A percentile compares a stretch with the other conserved stretches of the same genome.
phyloP scores from a whole-genome alignment of 2,113 vertebrate species.

The Ptilorrhoa leucosticta region DNA sequence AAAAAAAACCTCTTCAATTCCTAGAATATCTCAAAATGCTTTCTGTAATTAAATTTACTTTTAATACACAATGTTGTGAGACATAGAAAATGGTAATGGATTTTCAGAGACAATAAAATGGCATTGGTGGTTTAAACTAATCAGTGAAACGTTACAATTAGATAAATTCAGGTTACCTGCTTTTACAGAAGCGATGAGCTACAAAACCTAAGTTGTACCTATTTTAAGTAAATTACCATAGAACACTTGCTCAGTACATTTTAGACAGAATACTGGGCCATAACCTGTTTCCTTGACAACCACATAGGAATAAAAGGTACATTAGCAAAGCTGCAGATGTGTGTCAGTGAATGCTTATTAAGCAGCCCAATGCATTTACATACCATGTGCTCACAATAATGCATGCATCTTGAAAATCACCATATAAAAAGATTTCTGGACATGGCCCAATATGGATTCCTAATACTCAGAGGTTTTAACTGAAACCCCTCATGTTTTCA shows the following conservation, averaged over 20 bases:
- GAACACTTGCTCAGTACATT: conserved; percentile 44
- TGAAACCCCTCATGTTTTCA: neutral
- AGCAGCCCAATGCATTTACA: conserved; percentile 52
- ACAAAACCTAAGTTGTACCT: neutral
- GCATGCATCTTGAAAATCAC: conserved; percentile 42
- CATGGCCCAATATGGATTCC: neutral
- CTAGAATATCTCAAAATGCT: neutral
- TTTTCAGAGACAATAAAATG: neutral
- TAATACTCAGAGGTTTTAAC: conserved; percentile 1
- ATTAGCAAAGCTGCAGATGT: conserved; percentile 67
- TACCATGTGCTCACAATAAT: conserved; percentile 41
- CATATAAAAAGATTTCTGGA: conserved; percentile 32
- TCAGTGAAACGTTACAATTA: neutral
- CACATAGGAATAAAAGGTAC: conserved; percentile 76
- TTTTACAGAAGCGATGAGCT: neutral
- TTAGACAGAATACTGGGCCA: conserved; percentile 80
- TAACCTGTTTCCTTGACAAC: conserved; percentile 86
- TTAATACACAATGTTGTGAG: neutral
- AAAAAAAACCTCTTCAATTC: neutral
- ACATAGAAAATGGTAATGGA: neutral
- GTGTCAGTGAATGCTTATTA: conserved; percentile 55
- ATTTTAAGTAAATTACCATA: conserved; percentile 17
- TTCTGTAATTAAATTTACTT: neutral
- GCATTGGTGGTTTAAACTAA: neutral
- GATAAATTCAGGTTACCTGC: neutral